Evolutionary conservation across 2,888 invertebrate species (phyloP).

Genomic region (Tetanocera ferruginea): DNA sequence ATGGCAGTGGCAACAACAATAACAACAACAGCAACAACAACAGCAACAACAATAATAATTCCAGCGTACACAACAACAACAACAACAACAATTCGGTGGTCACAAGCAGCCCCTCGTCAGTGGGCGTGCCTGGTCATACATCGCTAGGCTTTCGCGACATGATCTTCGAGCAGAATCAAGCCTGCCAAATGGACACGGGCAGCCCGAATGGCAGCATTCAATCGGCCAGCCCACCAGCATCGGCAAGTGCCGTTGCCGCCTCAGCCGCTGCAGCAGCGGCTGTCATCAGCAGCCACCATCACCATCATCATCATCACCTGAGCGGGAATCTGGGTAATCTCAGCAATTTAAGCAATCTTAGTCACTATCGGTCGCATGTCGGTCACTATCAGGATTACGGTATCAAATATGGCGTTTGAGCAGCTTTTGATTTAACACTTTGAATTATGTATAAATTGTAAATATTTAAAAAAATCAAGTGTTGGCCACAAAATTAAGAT

Average conservation of each 20-base stretch:
- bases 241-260: conserved; percentile 57
- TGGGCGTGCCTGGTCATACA: conserved; percentile 53
- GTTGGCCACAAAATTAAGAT: not conserved
- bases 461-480: not conserved
- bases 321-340: conserved; percentile 67
- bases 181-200: conserved; percentile 69
- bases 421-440: not conserved
- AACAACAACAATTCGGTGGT: conserved; percentile 51
- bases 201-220: conserved; percentile 70
- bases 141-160: conserved; percentile 68
- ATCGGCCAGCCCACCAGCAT: conserved; percentile 68
- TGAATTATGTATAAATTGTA: not conserved
- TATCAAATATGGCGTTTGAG: conserved; percentile 69
- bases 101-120: conserved; percentile 55
- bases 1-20: conserved; percentile 39
- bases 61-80: conserved; percentile 54
- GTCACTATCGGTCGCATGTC: conserved; percentile 68
- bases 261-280: conserved; percentile 59
- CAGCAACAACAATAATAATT: conserved; percentile 46
- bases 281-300: conserved; percentile 63
- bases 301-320: conserved; percentile 66
- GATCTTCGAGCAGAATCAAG: conserved; percentile 70
- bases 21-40: conserved; percentile 46
- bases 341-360: conserved; percentile 67
- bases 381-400: conserved; percentile 70